Evolutionary conservation across 1,140 invertebrate species (phyloP).

Genomic region (Pachypeltis micranthus): DNA sequence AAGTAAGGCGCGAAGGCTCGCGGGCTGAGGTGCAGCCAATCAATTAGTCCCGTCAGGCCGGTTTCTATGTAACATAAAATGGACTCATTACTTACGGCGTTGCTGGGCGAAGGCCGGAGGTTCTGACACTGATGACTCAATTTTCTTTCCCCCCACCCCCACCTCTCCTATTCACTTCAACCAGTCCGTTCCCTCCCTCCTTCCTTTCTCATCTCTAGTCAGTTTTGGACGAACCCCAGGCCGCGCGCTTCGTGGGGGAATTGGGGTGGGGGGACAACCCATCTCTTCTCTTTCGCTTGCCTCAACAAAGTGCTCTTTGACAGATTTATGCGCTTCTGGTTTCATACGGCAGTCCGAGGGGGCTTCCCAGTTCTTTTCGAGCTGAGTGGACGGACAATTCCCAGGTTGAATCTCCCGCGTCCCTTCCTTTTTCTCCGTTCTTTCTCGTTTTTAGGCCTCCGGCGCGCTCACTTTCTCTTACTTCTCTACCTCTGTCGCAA

Average conservation of each 20-base stretch:
- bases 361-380: background rate
- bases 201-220: too few relatives aligned
- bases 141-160: background rate
- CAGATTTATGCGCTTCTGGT: background rate
- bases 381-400: background rate
- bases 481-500: too few relatives aligned
- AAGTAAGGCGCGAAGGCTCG: too few relatives aligned
- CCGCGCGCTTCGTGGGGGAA: too few relatives aligned
- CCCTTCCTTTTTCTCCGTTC: background rate
- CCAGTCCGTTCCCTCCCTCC: too few relatives aligned
- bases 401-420: background rate
- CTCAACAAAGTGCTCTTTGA: background rate
- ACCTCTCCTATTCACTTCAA: too few relatives aligned
- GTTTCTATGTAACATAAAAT: too few relatives aligned
- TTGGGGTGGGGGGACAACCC: too few relatives aligned
- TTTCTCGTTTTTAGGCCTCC: too few relatives aligned
- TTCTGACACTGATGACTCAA: constrained; percentile 3
- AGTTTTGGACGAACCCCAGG: too few relatives aligned
- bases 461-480: background rate
- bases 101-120: background rate
- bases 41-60: too few relatives aligned
- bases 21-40: too few relatives aligned
- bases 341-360: background rate
- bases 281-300: background rate
- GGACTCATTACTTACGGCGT: background rate